Conservation (phyloP, 2,113 vertebrate genomes). For the cat (Felis catus) region F.catus_Fca126_mat1.0 CM031417.1:86230501-86231000, state of each 20-base stretch:
- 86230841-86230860: not conserved
- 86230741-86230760: constrained; percentile 38
- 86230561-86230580: not conserved
- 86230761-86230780: not conserved
- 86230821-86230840: constrained; percentile 4
- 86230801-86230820: not conserved
- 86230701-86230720: not conserved
- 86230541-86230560: not conserved
- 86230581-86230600: not conserved
- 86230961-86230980: not conserved
- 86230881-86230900: not conserved
- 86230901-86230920: not conserved
- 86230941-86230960: constrained; percentile 14
- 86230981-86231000: not conserved
- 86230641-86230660: not conserved
- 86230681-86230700: constrained; percentile 37
- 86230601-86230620: not conserved
- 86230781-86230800: constrained; percentile 18
- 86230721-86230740: constrained; percentile 12
- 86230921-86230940: not conserved
- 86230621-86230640: constrained; percentile 38
- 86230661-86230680: constrained; percentile 27
- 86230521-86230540: not conserved
- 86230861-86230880: not conserved
- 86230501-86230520: not conserved